phyloP scores from a whole-genome alignment of 2,113 vertebrate species.

The Meriones unguiculatus region DNA sequence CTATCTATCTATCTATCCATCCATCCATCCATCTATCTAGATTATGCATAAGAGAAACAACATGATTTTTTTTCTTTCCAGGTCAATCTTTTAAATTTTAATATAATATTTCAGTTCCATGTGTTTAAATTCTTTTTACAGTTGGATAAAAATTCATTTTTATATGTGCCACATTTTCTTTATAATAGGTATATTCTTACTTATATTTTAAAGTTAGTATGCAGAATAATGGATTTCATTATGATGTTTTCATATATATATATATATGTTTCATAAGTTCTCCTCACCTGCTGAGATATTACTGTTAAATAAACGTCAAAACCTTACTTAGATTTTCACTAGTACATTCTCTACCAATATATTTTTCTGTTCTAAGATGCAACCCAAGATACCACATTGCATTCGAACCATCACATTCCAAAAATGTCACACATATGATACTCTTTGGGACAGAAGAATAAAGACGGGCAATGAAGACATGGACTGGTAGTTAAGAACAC shows the following conservation, averaged over 20 bases:
- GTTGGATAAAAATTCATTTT: neutral
- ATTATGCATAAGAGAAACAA: neutral
- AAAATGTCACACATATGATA: neutral
- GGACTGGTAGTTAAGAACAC: neutral
- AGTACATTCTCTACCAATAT: neutral
- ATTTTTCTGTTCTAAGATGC: neutral
- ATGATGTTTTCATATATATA: neutral
- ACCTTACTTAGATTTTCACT: neutral
- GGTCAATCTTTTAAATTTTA: neutral
- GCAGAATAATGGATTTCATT: neutral
- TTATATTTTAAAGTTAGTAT: neutral
- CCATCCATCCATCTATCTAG: neutral
- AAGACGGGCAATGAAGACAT: no score
- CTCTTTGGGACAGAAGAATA: neutral
- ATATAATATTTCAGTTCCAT: neutral
- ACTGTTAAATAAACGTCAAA: constrained; percentile 3
- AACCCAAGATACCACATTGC: neutral
- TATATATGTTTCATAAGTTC: neutral
- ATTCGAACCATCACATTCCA: neutral
- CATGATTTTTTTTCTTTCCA: no score
- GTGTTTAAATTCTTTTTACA: neutral
- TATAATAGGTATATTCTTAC: neutral
- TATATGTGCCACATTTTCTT: neutral
- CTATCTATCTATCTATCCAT: neutral
- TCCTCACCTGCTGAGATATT: neutral